phyloP scores from a whole-genome alignment of 2,888 invertebrate genomes.

The Metellina segmentata region DNA sequence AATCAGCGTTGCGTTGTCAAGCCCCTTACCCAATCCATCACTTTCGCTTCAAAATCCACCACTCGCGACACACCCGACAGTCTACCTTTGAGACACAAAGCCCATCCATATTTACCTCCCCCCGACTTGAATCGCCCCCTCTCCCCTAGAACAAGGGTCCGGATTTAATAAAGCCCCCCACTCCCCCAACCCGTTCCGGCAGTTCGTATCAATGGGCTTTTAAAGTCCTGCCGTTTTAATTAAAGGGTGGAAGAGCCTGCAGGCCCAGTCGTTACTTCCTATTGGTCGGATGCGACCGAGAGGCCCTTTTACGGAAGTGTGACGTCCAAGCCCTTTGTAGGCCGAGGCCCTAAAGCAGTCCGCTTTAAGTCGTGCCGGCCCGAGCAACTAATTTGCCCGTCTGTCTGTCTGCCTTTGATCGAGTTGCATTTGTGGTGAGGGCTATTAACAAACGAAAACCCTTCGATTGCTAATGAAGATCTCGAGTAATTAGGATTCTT shows the following conservation, averaged over 20 bases:
- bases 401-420: constrained; percentile 25
- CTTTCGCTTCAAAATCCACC: not conserved
- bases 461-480: constrained; percentile 48
- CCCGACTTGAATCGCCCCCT: not conserved
- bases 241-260: constrained; percentile 47
- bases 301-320: constrained; percentile 55
- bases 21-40: not conserved
- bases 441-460: constrained; percentile 29
- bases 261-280: constrained; percentile 15
- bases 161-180: constrained; percentile 53
- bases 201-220: constrained; percentile 69
- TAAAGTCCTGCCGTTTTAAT: constrained; percentile 71
- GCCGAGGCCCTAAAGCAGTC: constrained; percentile 5
- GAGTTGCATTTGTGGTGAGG: constrained; percentile 24
- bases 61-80: too few relatives aligned
- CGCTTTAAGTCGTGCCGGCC: constrained; percentile 15
- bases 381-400: constrained; percentile 28
- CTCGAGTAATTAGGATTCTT: constrained; percentile 33
- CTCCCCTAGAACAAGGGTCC: constrained; percentile 1
- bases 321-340: constrained; percentile 38
- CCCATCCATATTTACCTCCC: not conserved
- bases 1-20: not conserved
- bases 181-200: constrained; percentile 8
- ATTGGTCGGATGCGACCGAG: constrained; percentile 44
- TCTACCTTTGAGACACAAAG: not conserved